Base-by-base conservation (phyloP, 1,140 invertebrate genomes). In the Theocolax elegans region DNA sequence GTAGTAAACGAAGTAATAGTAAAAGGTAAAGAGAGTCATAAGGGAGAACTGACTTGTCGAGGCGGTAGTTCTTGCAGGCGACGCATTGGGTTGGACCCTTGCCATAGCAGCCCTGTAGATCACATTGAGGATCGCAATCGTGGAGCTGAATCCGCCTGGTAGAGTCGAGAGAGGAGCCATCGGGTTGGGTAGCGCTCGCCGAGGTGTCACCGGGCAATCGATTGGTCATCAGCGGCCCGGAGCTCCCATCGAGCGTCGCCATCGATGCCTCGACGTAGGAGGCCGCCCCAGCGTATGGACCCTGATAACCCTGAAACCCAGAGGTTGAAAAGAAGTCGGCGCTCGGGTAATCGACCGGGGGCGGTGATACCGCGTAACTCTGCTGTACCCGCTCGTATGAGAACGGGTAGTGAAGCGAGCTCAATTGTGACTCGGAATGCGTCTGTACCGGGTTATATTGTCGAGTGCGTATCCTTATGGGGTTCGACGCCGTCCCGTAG, bases 401-500 rank as follows among this genome's bases (percentile, higher is more conserved):
- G 70, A 83, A 72, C 79, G 9, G 10, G 80, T n/a, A n/a, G n/a
- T 69, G 83, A 78, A 68, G 82, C 80, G 78, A 83, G 29, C 27
- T 67, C 25, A 60, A 40, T 79, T 80, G 9, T 31, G 72, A 82
- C 80, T 82, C 76, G 71, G 84, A 85, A 84, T 76, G 84, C 80
- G 75, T 81, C 83, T 80, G 87, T 86, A 86, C 88, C 87, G 83
- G 86, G 84, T 77, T 84, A 83, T 73, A 87, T 79, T 79, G 82
- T 67, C 74, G 82, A 62, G 72, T 81, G 73, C 78, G 82, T 77
- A 94, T 85, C 71, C 92, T 88, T 72, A 95, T 90, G 0, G 95
- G 94, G 80, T 95, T 92, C 2, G 90, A 89, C 27, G 92, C 88
- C 0, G 95, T 97, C 15, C 96, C 96, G 77, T 97, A 97, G 80